Percentiles rank a stretch among this genome's conserved stretches.
These are phyloP conservation scores for Atrichornis clamosus DNA, from an alignment of 2,113 vertebrate species.

Conservation along the genomic window DNA sequence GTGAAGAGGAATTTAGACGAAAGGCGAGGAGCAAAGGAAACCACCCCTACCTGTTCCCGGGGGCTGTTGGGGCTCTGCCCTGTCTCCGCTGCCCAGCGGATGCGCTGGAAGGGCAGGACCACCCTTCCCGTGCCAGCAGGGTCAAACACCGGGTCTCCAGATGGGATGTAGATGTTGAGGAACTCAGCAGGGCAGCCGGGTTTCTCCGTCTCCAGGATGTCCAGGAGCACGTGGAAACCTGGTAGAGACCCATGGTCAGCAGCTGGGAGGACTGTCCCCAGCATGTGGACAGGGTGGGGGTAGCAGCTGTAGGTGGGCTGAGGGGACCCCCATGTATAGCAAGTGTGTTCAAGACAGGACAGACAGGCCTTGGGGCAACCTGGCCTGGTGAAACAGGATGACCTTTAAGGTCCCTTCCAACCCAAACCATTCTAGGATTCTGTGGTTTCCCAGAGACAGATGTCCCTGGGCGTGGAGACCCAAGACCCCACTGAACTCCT, in stretches of 20 bases:
- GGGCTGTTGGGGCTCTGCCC: slow-evolving; percentile 91
- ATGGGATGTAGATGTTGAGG: slow-evolving; percentile 83
- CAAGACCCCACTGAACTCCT: not conserved
- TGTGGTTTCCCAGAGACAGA: not conserved
- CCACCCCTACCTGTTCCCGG: slow-evolving; percentile 71
- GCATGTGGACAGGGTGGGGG: not conserved
- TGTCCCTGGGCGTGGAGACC: not conserved
- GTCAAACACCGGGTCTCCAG: slow-evolving; percentile 84
- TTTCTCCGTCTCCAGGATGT: slow-evolving; percentile 68
- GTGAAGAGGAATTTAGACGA: rapidly evolving
- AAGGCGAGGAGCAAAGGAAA: not conserved
- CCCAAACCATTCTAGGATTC: not conserved
- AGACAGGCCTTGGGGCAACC: not conserved
- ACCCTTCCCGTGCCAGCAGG: slow-evolving; percentile 65
- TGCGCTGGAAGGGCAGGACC: slow-evolving; percentile 85
- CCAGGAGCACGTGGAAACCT: slow-evolving; percentile 82
- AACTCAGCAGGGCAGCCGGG: slow-evolving; percentile 85
- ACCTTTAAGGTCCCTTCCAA: not conserved
- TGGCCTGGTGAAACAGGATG: not conserved
- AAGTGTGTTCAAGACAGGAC: not conserved
- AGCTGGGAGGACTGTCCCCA: not conserved
- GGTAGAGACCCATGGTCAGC: not conserved
- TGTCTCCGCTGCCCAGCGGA: slow-evolving; percentile 78
- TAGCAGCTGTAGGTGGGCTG: not conserved
- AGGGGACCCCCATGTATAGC: not conserved